Evolutionary conservation across 2,113 vertebrate genomes (phyloP), one percentile per base, ranked within the genome.

Genomic region (Micromys minutus): DNA sequence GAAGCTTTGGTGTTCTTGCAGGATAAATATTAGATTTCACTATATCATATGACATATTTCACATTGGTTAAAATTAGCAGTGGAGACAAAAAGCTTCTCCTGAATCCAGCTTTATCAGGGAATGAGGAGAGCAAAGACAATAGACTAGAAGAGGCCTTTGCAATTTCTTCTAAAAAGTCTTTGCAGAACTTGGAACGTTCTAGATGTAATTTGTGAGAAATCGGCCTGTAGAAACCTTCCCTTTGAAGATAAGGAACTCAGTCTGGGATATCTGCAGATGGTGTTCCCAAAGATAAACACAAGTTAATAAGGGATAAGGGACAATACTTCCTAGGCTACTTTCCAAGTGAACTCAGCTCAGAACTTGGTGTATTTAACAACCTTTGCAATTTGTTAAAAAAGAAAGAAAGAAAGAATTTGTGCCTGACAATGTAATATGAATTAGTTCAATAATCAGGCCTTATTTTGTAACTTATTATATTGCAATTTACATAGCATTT

Each of bases 291-390:
- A 39, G 79, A 85, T 67, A 92, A 52, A 52, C 34, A 65, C 10
- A 63, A 69, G n/a, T 57, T 91, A 57, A 57, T 77, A 89, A 79
- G 1, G 3, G 11, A 55, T 71, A 29, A 79, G 9, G 87, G 76
- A 52, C 42, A 88, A 89, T 85, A 21, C 57, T 87, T 69, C 75
- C 72, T 39, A 90, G 15, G 63, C 19, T 39, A 75, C 57, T 80
- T 90, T 92, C 63, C 47, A 89, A 94, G 36, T 39, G 19, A 86
- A 47, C 69, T 42, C 26, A 45, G 83, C 61, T 85, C 57, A 96
- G 50, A 89, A 80, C 31, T 75, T 92, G 26, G 16, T 75, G 19
- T 61, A 50, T 52, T 72, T 81, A 87, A 42, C 85, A 65, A 31
- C 31, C 42, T 93, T 85, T 59, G 4, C 34, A 67, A 92, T 65